Evolutionary conservation across 2,888 invertebrate species (phyloP).

Genomic region (Zhuqinia jingwanae): DNA sequence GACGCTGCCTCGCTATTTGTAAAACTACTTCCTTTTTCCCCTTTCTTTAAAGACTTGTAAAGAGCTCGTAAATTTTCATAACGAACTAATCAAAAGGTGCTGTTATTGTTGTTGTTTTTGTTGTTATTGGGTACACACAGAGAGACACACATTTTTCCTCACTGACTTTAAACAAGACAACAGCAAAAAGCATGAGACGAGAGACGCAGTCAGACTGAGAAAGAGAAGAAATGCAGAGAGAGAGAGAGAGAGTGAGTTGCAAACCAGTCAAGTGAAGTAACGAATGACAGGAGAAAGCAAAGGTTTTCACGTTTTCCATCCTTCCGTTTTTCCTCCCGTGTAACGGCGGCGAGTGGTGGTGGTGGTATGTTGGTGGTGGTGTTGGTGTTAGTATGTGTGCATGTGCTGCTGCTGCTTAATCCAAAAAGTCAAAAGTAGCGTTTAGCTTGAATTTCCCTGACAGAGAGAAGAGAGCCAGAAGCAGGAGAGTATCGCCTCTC

Average conservation of each 20-base stretch:
- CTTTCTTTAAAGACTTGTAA: slow-evolving; percentile 35
- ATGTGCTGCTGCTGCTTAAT: slow-evolving; percentile 25
- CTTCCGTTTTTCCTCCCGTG: slow-evolving; percentile 40
- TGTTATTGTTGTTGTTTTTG: neutral
- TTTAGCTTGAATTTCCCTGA: neutral
- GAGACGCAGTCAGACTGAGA: slow-evolving; percentile 20
- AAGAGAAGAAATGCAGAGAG: slow-evolving; percentile 14
- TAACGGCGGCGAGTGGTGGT: neutral
- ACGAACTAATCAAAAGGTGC: slow-evolving; percentile 67
- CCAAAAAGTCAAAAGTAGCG: slow-evolving; percentile 44
- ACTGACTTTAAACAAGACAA: slow-evolving; percentile 29
- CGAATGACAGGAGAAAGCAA: slow-evolving; percentile 53
- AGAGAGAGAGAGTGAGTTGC: neutral
- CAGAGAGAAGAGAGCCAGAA: slow-evolving; percentile 6
- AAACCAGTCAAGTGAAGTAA: slow-evolving; percentile 47
- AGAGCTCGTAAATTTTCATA: slow-evolving; percentile 69
- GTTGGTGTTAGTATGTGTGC: neutral
- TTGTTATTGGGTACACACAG: slow-evolving; percentile 8
- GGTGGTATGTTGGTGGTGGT: neutral
- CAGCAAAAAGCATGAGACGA: neutral
- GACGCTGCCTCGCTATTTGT: neutral
- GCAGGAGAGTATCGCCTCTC: neutral
- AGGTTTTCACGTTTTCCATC: slow-evolving; percentile 47
- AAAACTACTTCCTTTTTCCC: neutral
- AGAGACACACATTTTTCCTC: too few species aligned